These are phyloP conservation scores for Myzus persicae DNA, from an alignment of 1,140 invertebrate genomes.

Conservation along the genomic window DNA sequence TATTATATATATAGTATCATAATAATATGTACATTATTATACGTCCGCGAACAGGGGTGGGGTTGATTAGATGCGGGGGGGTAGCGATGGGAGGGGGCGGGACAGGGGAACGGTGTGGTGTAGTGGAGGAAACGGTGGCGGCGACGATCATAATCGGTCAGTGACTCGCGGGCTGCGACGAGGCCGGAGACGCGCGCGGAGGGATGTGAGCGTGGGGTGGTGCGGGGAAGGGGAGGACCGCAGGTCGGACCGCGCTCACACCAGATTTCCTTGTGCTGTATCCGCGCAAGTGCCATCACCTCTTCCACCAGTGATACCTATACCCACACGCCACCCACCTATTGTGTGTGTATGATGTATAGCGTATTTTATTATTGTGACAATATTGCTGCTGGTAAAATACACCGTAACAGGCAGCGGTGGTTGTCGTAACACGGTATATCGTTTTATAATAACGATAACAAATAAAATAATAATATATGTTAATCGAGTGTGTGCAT, in stretches of 20 bases:
- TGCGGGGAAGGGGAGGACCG: neutral
- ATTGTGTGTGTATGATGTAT: neutral
- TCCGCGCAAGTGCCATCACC: constrained; percentile 5
- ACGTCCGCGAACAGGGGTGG: neutral
- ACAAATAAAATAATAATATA: neutral
- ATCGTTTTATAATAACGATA: neutral
- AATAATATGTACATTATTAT: neutral
- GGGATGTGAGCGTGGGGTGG: neutral
- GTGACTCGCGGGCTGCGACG: constrained; percentile 13
- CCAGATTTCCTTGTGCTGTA: constrained; percentile 45
- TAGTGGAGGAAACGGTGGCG: neutral
- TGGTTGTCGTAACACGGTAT: neutral
- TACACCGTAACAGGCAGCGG: constrained; percentile 5
- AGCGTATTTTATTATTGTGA: neutral
- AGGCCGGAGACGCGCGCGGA: neutral
- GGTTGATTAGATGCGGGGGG: neutral
- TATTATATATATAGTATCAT: neutral
- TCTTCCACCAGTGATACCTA: neutral
- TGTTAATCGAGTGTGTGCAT: neutral
- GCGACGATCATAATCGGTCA: constrained; percentile 41
- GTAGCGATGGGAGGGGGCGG: neutral
- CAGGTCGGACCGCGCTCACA: neutral
- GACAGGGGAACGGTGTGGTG: neutral
- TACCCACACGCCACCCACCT: neutral
- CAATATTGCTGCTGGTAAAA: neutral